phyloP scores from a whole-genome alignment of 2,113 vertebrate genomes.

The Gavia stellata region DNA sequence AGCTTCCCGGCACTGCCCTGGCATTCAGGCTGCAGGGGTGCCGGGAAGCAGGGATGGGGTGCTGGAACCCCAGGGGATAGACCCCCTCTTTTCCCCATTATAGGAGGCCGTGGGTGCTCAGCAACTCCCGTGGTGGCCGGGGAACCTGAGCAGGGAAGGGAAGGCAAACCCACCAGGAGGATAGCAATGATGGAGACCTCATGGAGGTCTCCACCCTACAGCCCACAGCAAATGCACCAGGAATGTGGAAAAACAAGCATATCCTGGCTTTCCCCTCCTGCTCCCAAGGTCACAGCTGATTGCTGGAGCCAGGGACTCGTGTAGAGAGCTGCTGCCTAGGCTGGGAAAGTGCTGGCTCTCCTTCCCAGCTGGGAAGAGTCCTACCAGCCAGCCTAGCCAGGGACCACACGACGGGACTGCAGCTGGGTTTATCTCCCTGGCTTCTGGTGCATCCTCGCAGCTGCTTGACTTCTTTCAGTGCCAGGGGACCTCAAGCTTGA shows the following conservation, averaged over 20 bases:
- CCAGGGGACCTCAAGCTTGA: not conserved
- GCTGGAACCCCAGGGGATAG: not conserved
- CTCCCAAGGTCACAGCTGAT: not conserved
- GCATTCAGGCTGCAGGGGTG: not conserved
- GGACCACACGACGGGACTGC: fast-evolving
- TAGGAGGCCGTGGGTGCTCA: not conserved
- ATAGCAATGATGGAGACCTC: not conserved
- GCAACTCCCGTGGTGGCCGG: fast-evolving
- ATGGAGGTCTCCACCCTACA: not conserved
- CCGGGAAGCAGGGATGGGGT: not conserved
- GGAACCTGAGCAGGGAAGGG: not conserved
- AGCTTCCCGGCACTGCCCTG: not conserved
- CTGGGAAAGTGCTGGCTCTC: not conserved
- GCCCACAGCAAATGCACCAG: not conserved
- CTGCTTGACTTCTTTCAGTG: not conserved
- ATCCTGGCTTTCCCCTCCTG: not conserved
- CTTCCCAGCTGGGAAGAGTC: not conserved
- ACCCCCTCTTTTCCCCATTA: not conserved
- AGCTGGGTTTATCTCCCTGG: not conserved
- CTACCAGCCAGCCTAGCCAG: not conserved
- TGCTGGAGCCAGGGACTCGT: not conserved
- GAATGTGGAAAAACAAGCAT: not conserved
- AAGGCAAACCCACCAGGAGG: not conserved
- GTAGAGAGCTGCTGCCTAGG: not conserved
- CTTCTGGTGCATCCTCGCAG: not conserved